Evolutionary conservation across 2,797 vertebrate genomes (phyloP), one percentile per base, ranked within the genome.

Genomic region (Chelonia mydas): DNA sequence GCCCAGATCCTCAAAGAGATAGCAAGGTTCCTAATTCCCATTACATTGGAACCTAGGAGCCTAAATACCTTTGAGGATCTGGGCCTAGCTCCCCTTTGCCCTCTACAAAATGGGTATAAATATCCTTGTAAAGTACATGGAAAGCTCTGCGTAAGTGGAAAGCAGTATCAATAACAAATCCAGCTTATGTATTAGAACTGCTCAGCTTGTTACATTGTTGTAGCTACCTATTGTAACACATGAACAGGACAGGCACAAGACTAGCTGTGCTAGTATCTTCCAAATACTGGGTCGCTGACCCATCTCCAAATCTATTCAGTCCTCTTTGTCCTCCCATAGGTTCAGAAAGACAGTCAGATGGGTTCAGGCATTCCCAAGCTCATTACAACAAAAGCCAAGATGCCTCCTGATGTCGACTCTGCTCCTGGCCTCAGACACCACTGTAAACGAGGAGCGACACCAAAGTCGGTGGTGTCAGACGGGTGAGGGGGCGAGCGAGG

Each of bases 401-500:
- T 5, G 28, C 33, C 23, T 78, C 31, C 31, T 61, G 31, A 6
- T 61, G 59, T 61, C 2, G 7, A 33, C 28, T 68, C 76, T 57
- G 28, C 50, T 86, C 51, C 37, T 27, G 13, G 3, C 7, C 16
- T 54, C 8, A 61, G 51, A 68, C 12, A n/a, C 7, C 61, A 16
- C 3, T 2, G 0, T 45, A 2, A n/a, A 8, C 8, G 17, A 13
- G 25, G 68, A 33, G 3, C 0, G 4, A 31, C 51, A 28, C 76
- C 55, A 78, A 74, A 41, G 37, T n/a, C 55, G 51, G 5, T 3
- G 10, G 12, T 0, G 2, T 2, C 21, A 82, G 81, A 15, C 33
- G 19, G 33, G 5, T 61, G 7, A 0, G 41, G 3, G 3, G 41
- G 10, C 3, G 5, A n/a, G 61, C 2, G 8, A 65, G 15, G 7